These are phyloP conservation scores for Haliclona indistincta DNA, from an alignment of 37 sponge, comb jelly and placozoan genomes.

Conservation along the genomic window DNA sequence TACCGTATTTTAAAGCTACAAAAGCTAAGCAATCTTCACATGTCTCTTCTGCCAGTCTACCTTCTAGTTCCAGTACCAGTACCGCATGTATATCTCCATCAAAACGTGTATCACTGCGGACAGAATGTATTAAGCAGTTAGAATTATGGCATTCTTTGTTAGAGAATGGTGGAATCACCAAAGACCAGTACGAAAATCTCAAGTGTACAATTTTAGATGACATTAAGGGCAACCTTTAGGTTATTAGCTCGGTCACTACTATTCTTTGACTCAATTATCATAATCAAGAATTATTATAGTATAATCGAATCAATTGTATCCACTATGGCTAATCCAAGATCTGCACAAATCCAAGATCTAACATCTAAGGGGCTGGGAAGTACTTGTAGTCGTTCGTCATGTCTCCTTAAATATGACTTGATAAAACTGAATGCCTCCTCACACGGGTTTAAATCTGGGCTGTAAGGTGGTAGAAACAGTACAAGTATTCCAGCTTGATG, in stretches of 20 bases:
- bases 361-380: too few species aligned
- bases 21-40: conserved; percentile 1
- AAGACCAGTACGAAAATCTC: conserved; percentile 1
- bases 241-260: too few species aligned
- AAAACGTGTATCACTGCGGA: too few species aligned
- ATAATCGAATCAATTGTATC: background rate
- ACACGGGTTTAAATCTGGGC: too few species aligned
- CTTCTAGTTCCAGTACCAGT: too few species aligned
- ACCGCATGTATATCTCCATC: too few species aligned
- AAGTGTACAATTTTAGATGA: background rate
- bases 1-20: conserved; percentile 1
- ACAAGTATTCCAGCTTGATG: background rate
- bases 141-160: too few species aligned
- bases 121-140: too few species aligned
- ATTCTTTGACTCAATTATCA: background rate
- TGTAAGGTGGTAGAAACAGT: background rate
- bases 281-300: background rate
- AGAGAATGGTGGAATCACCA: too few species aligned
- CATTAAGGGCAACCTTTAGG: too few species aligned
- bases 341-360: too few species aligned
- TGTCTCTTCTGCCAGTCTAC: background rate
- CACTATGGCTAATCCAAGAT: too few species aligned
- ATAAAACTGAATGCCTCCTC: conserved; percentile 9
- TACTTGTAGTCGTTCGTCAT: background rate
- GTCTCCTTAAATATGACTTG: background rate